These are phyloP conservation scores for Cricetomys ansorgei DNA, from an alignment of 2,113 vertebrate species.

Conservation along the genomic window DNA sequence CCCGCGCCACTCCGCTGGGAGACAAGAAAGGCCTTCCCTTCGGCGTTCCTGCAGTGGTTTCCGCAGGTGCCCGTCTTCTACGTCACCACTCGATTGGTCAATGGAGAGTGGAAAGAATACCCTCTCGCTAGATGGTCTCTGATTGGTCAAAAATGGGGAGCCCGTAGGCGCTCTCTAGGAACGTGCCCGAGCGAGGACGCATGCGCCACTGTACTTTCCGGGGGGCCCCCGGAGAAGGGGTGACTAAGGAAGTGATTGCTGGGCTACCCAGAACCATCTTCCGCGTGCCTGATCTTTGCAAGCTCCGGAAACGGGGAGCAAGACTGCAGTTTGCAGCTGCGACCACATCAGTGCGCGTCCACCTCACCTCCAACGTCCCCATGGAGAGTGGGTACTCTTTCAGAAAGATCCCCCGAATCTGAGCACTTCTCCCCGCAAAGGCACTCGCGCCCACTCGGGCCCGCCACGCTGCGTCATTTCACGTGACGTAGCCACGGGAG, in stretches of 20 bases:
- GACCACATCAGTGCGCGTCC: background rate
- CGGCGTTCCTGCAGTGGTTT: constrained; percentile 3
- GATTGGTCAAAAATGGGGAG: constrained; percentile 57
- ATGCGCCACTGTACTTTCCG: background rate
- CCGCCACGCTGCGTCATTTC: background rate
- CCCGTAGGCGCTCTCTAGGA: background rate
- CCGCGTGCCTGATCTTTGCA: too few species aligned
- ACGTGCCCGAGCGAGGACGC: background rate
- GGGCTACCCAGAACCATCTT: too few species aligned
- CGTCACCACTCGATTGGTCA: background rate
- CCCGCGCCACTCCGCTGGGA: background rate
- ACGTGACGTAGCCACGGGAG: background rate
- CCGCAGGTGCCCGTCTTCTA: background rate
- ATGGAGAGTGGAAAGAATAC: background rate
- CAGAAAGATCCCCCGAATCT: background rate
- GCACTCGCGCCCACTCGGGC: background rate
- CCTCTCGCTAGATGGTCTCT: background rate
- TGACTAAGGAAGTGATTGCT: background rate
- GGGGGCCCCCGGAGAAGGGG: background rate
- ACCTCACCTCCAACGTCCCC: background rate
- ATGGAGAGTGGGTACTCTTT: background rate
- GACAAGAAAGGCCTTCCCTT: constrained; percentile 3
- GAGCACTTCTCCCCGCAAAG: background rate
- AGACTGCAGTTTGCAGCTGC: background rate
- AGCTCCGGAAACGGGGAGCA: background rate